Base-by-base conservation (phyloP, 1,140 invertebrate species). In the Tetranychus cinnabarinus region DNA sequence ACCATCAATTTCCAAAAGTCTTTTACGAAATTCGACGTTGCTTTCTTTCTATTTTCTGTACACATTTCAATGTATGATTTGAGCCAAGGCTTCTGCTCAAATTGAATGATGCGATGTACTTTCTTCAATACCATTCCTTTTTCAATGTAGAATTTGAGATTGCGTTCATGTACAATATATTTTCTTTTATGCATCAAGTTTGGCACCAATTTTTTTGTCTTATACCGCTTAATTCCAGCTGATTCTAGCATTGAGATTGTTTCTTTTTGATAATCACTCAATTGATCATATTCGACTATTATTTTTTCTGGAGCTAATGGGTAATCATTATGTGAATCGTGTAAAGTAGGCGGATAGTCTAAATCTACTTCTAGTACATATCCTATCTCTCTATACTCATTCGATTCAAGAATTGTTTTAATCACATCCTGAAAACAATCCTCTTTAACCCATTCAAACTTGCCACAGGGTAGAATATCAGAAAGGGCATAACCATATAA, bases 81-180 rank as follows among this genome's bases (percentile, higher is more conserved):
- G 37, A 78, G 64, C 72, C 72, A 78, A 61, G 64, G 33, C 46
- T 67, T 68, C 72, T 79, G 76, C 39, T 73, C 68, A 68, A 79
- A 73, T 64, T 66, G 64, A 56, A 74, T 61, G 37, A 76, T 69
- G 68, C 71, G 66, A 70, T 78, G 69, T 45, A 78, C 69, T 70
- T 76, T 75, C 54, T 63, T 71, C 56, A 77, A 57, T 64, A 67
- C 68, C 37, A 78, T 47, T 46, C 75, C 77, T 61, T 69, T 33
- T 58, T 69, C 56, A 34, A 77, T n/a, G 64, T 70, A 74, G 67
- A 75, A 73, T 69, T 76, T 68, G 45, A 78, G 69, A 67, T 72
- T 74, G 62, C 65, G 60, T 68, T 76, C 75, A 68, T 77, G 77
- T 45, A 77, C 69, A 50, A 73, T 65, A 69, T 77, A 77, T 37